These are phyloP conservation scores for Ochotona princeps DNA, from an alignment of 2,113 vertebrate species.

Conservation along the genomic window DNA sequence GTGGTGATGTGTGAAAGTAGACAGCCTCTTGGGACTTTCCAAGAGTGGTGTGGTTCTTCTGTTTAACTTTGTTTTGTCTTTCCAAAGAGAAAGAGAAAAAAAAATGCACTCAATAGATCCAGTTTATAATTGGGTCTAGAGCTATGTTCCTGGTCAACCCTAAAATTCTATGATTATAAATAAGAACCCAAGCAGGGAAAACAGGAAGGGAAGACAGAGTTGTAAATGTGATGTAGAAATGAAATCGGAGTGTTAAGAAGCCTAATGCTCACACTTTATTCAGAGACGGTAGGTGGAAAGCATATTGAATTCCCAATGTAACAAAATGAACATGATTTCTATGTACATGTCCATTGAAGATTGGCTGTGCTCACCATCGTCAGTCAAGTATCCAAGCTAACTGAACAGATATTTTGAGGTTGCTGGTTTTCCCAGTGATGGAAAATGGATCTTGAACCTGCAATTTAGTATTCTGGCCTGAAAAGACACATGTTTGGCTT, in stretches of 20 bases:
- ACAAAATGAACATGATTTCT: neutral
- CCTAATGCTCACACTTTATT: neutral
- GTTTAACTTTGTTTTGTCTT: neutral
- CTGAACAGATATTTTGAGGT: neutral
- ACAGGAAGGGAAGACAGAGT: neutral
- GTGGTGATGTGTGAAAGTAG: too few relatives aligned
- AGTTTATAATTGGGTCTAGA: neutral
- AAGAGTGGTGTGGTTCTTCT: neutral
- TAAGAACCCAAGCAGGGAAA: neutral
- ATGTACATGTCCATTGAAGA: neutral
- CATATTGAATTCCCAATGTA: neutral
- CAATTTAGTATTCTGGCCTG: neutral
- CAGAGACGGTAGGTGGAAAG: neutral
- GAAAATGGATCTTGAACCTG: neutral
- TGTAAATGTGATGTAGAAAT: conserved; percentile 8
- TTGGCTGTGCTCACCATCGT: neutral
- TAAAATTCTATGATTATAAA: neutral
- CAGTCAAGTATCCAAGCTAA: neutral
- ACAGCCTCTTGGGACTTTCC: neutral
- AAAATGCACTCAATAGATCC: neutral
- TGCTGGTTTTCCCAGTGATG: neutral
- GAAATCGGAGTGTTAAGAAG: neutral
- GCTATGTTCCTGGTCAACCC: neutral
- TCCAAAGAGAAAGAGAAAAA: neutral
- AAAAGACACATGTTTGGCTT: neutral